Base-by-base conservation (phyloP, 2,113 vertebrate species). In the Brachionichthys hirsutus region DNA sequence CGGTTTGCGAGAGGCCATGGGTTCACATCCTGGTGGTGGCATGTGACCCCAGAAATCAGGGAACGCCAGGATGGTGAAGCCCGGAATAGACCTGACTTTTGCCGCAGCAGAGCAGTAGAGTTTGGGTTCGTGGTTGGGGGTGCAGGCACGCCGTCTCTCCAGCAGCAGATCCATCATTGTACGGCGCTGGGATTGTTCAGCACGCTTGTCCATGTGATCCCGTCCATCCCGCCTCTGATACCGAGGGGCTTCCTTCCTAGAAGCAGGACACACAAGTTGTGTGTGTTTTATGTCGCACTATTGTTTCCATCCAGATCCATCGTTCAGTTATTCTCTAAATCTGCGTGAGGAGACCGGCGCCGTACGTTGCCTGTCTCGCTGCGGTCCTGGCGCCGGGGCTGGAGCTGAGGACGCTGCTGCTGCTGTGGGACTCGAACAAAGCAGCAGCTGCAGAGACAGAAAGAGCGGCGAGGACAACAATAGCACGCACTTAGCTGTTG, bases 41-140 rank as follows among this genome's bases (percentile, higher is more conserved):
- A 85, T 66, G 36, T 98, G 95, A 18, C 96, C 95, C 95, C 95
- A 97, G 75, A 95, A 91, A 80, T 98, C 96, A 0, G 95, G 94
- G 74, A 98, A 95, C 13, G 94, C 93, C 85, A 94, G 19, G 11
- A 87, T 85, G 55, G 80, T 90, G 86, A 92, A 95, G 19, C 78
- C 87, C 11, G 90, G 85, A 61, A 94, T 83, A 54, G 95, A 95
- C 47, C 73, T 92, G 34, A 93, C 92, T 57, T 72, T 22, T 34
- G 66, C 63, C 0, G 95, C 92, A 16, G 83, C 88, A 3, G 80
- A 51, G 22, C 82, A 13, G 2, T 95, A 96, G 40, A 92, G 62
- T 3, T 0, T 18, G 66, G 93, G 93, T 60, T 91, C 89, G 2
- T 97, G 95, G 62, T 94, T 91, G 0, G 88, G 91, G 3, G 92